Percentiles rank a stretch among this genome's conserved stretches.
phyloP scores from a whole-genome alignment of 2,797 vertebrate species.

The Pitangus sulphuratus region DNA sequence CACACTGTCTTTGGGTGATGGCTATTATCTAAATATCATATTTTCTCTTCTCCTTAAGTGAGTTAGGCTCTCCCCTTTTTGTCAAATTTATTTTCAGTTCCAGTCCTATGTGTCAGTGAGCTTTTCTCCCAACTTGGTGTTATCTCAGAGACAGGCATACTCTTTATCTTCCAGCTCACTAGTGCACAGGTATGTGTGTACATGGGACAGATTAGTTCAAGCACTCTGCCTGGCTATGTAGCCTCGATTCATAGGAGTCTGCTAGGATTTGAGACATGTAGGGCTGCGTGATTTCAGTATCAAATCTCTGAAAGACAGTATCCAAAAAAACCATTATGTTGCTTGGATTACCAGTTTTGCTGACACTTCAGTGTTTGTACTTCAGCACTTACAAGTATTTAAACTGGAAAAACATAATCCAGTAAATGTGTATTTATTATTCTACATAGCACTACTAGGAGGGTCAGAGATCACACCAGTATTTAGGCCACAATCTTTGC shows the following conservation, averaged over 20 bases:
- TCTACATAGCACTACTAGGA: not conserved
- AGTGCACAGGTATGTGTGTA: not conserved
- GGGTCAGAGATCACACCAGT: not conserved
- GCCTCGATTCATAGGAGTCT: not conserved
- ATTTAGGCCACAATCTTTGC: not conserved
- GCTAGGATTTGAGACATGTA: not conserved
- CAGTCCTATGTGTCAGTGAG: not conserved
- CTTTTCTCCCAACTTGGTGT: not conserved
- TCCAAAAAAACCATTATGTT: not conserved
- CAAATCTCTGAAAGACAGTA: not conserved
- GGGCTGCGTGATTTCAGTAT: not conserved
- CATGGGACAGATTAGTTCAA: not conserved
- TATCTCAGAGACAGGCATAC: not conserved
- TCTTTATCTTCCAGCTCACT: not conserved
- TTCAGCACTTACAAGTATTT: not conserved
- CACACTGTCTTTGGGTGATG: not conserved
- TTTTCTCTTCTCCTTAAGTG: not conserved
- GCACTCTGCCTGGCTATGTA: fast-evolving
- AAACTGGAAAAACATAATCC: not conserved
- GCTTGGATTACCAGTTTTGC: not conserved
- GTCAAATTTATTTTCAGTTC: not conserved
- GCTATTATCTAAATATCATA: not conserved
- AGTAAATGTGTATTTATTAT: not conserved
- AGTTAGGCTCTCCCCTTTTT: not conserved
- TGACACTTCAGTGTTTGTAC: not conserved